Base-by-base conservation (phyloP, 2,113 vertebrate genomes). In the Dicrurus megarhynchus region DNA sequence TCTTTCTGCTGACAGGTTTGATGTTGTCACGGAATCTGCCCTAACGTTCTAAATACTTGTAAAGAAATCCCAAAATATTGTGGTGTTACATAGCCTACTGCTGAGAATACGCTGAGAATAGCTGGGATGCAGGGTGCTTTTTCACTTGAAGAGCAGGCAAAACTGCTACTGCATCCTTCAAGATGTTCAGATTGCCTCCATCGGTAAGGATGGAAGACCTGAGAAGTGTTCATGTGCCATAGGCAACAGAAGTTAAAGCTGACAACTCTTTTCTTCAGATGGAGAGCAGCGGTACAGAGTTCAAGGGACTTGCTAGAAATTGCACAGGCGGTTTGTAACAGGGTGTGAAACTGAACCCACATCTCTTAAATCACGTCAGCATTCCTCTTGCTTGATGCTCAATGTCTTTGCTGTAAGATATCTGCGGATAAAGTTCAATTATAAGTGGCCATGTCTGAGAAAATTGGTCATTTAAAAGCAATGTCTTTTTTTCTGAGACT, bases 51-150 rank as follows among this genome's bases (percentile, higher is more conserved):
- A 56, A 33, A 9, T 79, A 49, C 28, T 49, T 78, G 15, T 46
- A 53, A 92, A 94, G 70, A 92, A 85, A 69, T 60, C 16, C 2
- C 1, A 1, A 46, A 53, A 32, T 35, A 28, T 4, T 56, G 24
- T 49, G 37, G 24, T 55, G 30, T 76, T 83, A 4, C 3, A 3
- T 59, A 52, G 63, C 16, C 15, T 84, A 8, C 16, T 83, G 71
- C 85, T 84, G 71, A 74, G 55, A 73, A 61, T 59, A 93, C 80
- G 71, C 85, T 84, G 71, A 74, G 55, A 73, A 61, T 59, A 93
- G 30, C 32, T 83, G 24, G 33, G 12, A 20, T 80, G 26, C 19
- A 18, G 19, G 11, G 23, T 46, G 17, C 37, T 88, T 70, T 67
- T 87, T 75, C 27, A 55, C 24, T 79, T 63, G 24, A 59, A 87